Conservation (phyloP, 92 coral and sea anemone species). For the Porites lobata region DNA sequence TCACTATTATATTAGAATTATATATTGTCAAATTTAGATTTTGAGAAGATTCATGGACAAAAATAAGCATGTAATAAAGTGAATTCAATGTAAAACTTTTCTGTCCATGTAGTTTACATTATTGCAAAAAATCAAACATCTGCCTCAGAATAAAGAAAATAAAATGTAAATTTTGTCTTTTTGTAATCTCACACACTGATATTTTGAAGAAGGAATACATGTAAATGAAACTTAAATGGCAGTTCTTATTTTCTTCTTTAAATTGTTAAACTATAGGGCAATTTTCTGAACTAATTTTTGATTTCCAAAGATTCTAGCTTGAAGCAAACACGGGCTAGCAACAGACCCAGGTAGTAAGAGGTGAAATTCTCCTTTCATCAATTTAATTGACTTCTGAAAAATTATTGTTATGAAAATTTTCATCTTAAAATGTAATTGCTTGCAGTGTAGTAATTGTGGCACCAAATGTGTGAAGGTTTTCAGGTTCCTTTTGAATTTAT, state of each 20-base stretch:
- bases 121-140: slow-evolving; percentile 34
- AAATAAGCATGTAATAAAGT: slow-evolving; percentile 10
- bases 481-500: slow-evolving; percentile 12
- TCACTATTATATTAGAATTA: not conserved
- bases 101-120: slow-evolving; percentile 3
- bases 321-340: not conserved
- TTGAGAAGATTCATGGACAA: not conserved
- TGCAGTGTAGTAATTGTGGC: slow-evolving; percentile 25
- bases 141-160: slow-evolving; percentile 17
- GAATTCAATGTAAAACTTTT: slow-evolving; percentile 2
- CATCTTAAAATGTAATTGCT: slow-evolving; percentile 56
- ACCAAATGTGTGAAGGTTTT: slow-evolving; percentile 9
- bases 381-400: slow-evolving; percentile 52
- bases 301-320: not conserved
- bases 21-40: slow-evolving; percentile 8
- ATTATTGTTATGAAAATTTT: slow-evolving; percentile 53
- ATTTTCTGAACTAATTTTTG: slow-evolving; percentile 18
- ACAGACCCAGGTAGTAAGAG: not conserved
- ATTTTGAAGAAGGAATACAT: slow-evolving; percentile 31
- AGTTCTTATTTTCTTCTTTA: not conserved
- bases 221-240: not conserved
- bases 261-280: not conserved
- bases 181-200: slow-evolving; percentile 49
- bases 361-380: slow-evolving; percentile 9
- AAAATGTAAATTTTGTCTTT: slow-evolving; percentile 35